Conservation (phyloP, 2,113 vertebrate species). For the Amblyornis subalaris region DNA sequence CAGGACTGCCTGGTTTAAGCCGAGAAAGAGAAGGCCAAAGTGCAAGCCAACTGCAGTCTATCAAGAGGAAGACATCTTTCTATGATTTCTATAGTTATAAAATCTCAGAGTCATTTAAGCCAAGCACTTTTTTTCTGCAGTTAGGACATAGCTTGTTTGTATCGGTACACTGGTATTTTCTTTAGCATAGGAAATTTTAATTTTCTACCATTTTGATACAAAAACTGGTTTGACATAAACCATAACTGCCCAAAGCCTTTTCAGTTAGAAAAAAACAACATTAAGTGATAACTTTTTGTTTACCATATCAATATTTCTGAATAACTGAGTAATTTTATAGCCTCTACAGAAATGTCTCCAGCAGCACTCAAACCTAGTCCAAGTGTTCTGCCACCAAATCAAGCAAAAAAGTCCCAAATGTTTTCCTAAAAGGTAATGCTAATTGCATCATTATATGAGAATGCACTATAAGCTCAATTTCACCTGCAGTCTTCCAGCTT, state of each 20-base stretch:
- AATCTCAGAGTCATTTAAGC: neutral
- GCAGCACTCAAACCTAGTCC: fast-evolving
- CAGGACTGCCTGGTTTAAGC: neutral
- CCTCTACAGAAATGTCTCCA: neutral
- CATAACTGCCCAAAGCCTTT: neutral
- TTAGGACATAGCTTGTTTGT: neutral
- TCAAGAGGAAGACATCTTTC: neutral
- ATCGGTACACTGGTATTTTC: neutral
- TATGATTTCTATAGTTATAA: neutral
- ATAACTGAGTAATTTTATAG: neutral
- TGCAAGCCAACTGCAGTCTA: neutral
- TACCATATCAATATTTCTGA: neutral
- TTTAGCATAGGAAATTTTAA: neutral
- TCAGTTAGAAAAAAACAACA: neutral
- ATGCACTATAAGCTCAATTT: neutral
- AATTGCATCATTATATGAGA: neutral
- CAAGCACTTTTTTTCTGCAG: neutral
- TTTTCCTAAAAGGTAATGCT: neutral
- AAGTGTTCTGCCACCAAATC: neutral
- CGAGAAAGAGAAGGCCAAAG: neutral
- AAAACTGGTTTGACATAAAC: neutral
- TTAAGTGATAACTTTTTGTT: neutral
- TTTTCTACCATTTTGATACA: neutral
- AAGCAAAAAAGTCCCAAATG: neutral
- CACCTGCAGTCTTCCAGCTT: neutral